Percentiles rank a stretch among this genome's conserved stretches.
Evolutionary conservation across 2,113 vertebrate species (phyloP).

Genomic region (Protobothrops mucrosquamatus): DNA sequence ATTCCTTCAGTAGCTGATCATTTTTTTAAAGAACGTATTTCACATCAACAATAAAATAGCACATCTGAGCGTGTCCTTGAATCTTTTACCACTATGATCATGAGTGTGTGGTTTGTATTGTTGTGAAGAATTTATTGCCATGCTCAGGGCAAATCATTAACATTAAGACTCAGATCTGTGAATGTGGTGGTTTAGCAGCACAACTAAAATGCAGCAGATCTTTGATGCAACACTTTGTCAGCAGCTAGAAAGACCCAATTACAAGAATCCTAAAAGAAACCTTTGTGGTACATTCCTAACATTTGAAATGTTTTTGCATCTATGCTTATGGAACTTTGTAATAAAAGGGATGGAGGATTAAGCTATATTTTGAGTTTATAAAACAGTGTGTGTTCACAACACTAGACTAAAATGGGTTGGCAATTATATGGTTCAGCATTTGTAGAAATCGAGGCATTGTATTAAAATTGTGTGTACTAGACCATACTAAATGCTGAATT

Average conservation of each 20-base stretch:
- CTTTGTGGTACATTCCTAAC: not conserved
- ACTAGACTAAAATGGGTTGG: not conserved
- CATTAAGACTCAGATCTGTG: not conserved
- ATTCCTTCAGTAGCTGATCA: not conserved
- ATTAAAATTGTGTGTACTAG: not conserved
- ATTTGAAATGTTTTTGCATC: not conserved
- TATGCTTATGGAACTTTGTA: not conserved
- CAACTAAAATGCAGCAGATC: not conserved
- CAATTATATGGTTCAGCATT: not conserved
- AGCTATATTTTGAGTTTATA: not conserved
- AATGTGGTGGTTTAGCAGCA: not conserved
- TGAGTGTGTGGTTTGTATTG: not conserved
- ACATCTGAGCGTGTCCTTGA: not conserved
- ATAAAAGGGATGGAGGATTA: not conserved
- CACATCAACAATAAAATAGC: not conserved
- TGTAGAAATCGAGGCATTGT: not conserved
- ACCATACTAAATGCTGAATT: not conserved
- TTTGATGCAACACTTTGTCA: not conserved
- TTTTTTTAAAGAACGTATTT: not conserved
- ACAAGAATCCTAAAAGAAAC: not conserved
- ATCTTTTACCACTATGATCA: not conserved
- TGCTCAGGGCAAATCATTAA: not conserved
- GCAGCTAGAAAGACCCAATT: not conserved
- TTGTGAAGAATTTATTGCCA: not conserved
- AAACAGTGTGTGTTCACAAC: not conserved